Evolutionary conservation across 2,113 vertebrate genomes (phyloP).

Genomic region (Catharus fuscescens): DNA sequence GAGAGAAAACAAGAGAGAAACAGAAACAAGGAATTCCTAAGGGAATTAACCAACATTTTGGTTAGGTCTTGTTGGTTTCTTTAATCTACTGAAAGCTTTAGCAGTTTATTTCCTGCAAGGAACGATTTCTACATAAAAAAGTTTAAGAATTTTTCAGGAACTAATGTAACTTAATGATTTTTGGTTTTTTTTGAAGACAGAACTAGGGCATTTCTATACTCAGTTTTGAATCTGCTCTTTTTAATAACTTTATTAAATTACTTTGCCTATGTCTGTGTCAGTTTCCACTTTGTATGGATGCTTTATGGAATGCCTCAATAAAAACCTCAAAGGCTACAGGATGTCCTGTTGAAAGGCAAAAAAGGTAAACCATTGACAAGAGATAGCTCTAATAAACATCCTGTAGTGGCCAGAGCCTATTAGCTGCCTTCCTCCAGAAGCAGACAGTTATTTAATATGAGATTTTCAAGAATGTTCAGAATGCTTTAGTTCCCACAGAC

Average conservation of each 20-base stretch:
- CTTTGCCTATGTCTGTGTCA: neutral
- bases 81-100: neutral
- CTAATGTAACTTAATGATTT: neutral
- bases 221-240: neutral
- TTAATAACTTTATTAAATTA: neutral
- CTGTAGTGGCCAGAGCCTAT: neutral
- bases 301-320: neutral
- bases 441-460: neutral
- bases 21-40: neutral
- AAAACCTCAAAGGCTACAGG: neutral
- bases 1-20: neutral
- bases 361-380: neutral
- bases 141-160: neutral
- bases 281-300: rapidly evolving
- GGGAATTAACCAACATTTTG: neutral
- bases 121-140: neutral
- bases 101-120: neutral
- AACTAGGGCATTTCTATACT: neutral
- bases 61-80: neutral
- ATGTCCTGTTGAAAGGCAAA: neutral
- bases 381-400: neutral
- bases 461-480: neutral
- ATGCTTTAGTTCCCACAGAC: neutral
- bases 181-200: neutral
- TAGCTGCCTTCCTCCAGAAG: neutral